phyloP scores from a whole-genome alignment of 1,140 invertebrate genomes.

The Odontomachus brunneus region DNA sequence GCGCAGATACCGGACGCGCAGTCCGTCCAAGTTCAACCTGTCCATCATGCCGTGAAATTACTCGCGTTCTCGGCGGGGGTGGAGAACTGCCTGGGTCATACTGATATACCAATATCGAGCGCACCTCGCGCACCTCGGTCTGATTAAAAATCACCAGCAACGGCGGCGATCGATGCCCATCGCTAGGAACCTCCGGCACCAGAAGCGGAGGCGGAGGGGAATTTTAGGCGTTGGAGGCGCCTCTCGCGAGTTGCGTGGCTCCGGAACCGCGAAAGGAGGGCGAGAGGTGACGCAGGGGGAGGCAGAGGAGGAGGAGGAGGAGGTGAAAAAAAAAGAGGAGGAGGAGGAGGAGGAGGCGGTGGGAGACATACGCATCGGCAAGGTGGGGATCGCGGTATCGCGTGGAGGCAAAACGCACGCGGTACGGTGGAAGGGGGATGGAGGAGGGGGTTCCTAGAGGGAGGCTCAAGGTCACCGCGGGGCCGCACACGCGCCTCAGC shows the following conservation, averaged over 20 bases:
- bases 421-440: conserved; percentile 42
- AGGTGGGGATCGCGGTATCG: conserved; percentile 59
- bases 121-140: neutral
- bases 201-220: conserved; percentile 60
- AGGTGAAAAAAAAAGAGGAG: conserved; percentile 42
- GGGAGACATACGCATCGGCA: conserved; percentile 51
- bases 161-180: conserved; percentile 44
- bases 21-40: conserved; percentile 46
- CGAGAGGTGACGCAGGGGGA: conserved; percentile 7
- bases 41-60: conserved; percentile 10
- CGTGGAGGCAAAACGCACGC: conserved; percentile 35
- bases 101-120: neutral
- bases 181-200: conserved; percentile 46
- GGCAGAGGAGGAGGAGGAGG: conserved; percentile 46
- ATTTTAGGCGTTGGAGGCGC: conserved; percentile 65
- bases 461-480: conserved; percentile 82
- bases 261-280: conserved; percentile 52
- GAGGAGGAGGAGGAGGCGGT: conserved; percentile 50
- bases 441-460: conserved; percentile 62
- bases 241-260: conserved; percentile 64
- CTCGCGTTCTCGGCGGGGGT: too few species aligned
- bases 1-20: neutral
- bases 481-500: conserved; percentile 81
- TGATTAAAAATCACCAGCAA: neutral
- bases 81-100: too few species aligned